Base-by-base conservation (phyloP, 2,888 invertebrate species). In the Drosophila percnosoma region DNA sequence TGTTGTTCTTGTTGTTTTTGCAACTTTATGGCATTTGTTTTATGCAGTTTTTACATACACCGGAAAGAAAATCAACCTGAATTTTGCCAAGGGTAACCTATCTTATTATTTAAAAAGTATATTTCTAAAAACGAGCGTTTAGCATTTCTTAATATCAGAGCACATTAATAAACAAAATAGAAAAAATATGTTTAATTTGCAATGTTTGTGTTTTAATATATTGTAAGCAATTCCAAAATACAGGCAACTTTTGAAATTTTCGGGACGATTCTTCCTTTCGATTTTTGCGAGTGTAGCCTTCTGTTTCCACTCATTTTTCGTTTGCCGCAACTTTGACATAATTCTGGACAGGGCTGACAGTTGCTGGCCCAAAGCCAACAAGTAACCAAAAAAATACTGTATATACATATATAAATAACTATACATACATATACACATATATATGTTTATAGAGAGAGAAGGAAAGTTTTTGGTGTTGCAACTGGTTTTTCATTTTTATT, bases 261-360 rank as follows among this genome's bases (percentile, higher is more conserved):
- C 24, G 24, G 4, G 8, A 8, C 15, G 13, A 8, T 24, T 15
- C 24, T 24, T 45, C 24, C 21, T 8, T 15, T 45, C 1, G 21
- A 13, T 13, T 24, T 45, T 45, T 24, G 2, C 4, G 15, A 45
- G 24, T 36, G 60, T 45, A 53, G 45, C 31, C 49, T 52, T 68
- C 58, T 66, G 58, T 49, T 52, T 45, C 60, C 66, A 68, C 67
- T 86, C 64, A 73, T 78, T 76, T 83, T 79, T 69, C 68, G 85
- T 82, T 72, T 68, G 72, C 85, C 82, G 70, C 88, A 89, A 85
- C 82, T 85, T 85, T 85, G 85, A 89, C 89, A 85, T 89, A 89
- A 85, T 85, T 85, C 78, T 73, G 82, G 78, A 87, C 87, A 65
- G 69, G 58, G 65, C 58, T 76, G 83, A 73, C 75, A 81, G 66